Base-by-base conservation (phyloP, 2,888 invertebrate genomes). In the Lycia hirtaria region DNA sequence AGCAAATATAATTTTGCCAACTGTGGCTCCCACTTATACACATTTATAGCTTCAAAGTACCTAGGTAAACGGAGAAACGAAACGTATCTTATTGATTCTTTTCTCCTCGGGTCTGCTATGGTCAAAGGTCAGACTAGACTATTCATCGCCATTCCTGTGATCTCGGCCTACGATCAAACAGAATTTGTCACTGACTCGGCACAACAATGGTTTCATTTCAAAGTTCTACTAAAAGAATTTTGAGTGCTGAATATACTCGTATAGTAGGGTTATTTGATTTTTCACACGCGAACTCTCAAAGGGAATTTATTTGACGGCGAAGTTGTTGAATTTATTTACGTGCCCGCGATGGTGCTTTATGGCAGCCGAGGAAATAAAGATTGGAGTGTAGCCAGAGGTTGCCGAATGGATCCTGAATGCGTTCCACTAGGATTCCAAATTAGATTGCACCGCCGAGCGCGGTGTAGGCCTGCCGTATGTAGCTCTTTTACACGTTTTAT, bases 341-440 rank as follows among this genome's bases (percentile, higher is more conserved):
- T n/a, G 67, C 73, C 64, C 57, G 65, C 62, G 73, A 72, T 79
- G 76, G 76, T 76, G 74, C 68, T 76, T 75, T 71, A 75, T 73
- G 65, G 71, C 61, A 68, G 71, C 65, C 64, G 72, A 72, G 72
- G 76, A 80, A 82, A 81, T 83, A 81, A 82, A 79, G 74, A 74
- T 84, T 85, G 85, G 85, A 84, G 69, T 64, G 67, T 69, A 65
- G 85, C 85, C 86, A 86, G 78, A 65, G 69, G 70, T 64, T 44
- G 44, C 58, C 12, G 52, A 24, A 14, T 15, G 30, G 74, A 79
- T 68, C 67, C 74, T 80, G 77, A 76, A 76, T 72, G 75, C 68
- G 69, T 60, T 60, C 58, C 19, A 73, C 68, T 69, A 72, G 72
- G 73, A 68, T 75, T 78, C 78, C 72, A 80, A 79, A 81, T 81